These are phyloP conservation scores for Drosophila guanche DNA, from an alignment of 1,140 invertebrate species.

Conservation along the genomic window DNA sequence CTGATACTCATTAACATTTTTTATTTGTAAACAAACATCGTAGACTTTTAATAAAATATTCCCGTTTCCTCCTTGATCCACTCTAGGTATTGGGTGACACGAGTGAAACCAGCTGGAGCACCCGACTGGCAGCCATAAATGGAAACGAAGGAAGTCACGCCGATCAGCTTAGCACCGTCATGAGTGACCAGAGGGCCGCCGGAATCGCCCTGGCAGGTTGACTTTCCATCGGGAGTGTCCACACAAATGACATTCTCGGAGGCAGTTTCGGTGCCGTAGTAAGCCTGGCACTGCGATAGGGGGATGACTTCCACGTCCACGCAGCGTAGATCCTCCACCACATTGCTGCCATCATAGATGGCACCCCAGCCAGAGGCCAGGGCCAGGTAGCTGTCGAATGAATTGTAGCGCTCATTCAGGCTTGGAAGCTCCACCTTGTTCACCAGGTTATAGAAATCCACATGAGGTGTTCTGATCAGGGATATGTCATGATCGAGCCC, in stretches of 20 bases:
- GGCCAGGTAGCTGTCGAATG: slow-evolving; percentile 37
- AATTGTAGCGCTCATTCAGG: slow-evolving; percentile 47
- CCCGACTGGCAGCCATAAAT: slow-evolving; percentile 84
- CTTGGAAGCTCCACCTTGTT: slow-evolving; percentile 59
- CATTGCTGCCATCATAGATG: slow-evolving; percentile 52
- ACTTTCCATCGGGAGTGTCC: slow-evolving; percentile 49
- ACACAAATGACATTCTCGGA: slow-evolving; percentile 50
- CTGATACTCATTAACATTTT: not conserved
- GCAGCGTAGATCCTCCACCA: slow-evolving; percentile 31
- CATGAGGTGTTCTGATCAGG: slow-evolving; percentile 47
- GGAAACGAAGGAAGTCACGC: slow-evolving; percentile 85
- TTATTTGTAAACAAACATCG: not conserved
- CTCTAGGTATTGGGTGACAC: slow-evolving; percentile 84
- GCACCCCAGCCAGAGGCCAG: slow-evolving; percentile 59
- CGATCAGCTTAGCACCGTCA: slow-evolving; percentile 72
- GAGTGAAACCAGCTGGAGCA: slow-evolving; percentile 85
- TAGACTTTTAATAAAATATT: slow-evolving; percentile 62
- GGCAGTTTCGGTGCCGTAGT: slow-evolving; percentile 37
- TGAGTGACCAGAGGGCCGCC: slow-evolving; percentile 61
- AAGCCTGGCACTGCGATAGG: slow-evolving; percentile 34
- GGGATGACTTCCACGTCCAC: slow-evolving; percentile 39
- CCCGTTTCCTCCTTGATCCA: slow-evolving; percentile 86
- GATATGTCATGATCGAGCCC: slow-evolving; percentile 38
- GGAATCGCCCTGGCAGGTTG: slow-evolving; percentile 63
- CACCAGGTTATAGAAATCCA: slow-evolving; percentile 54